phyloP scores from a whole-genome alignment of 1,140 invertebrate genomes.

The Trypoxylus dichotomus region DNA sequence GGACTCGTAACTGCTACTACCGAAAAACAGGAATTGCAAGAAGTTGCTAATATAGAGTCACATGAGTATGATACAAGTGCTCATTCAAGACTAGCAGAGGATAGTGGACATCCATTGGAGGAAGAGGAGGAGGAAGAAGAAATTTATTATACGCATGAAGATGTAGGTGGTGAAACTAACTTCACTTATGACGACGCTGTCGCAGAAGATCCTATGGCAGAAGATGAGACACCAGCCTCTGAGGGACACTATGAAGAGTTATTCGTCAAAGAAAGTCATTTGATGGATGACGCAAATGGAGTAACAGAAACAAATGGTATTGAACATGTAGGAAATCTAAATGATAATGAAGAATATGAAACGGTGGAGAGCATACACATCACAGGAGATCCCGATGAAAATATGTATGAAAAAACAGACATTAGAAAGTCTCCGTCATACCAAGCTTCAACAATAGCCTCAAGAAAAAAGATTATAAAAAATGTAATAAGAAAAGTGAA shows the following conservation, averaged over 20 bases:
- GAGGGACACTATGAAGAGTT: constrained; percentile 16
- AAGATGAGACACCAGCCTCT: neutral
- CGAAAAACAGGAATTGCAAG: neutral
- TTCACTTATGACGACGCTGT: neutral
- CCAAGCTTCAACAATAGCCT: neutral
- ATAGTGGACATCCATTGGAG: neutral
- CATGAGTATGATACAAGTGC: neutral
- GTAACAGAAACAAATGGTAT: constrained; percentile 18
- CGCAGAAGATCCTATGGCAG: neutral
- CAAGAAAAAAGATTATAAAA: constrained; percentile 23
- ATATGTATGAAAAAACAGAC: neutral
- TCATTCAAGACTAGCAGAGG: neutral
- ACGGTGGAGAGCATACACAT: constrained; percentile 39
- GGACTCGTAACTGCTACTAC: neutral
- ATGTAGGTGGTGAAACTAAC: neutral
- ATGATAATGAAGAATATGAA: constrained; percentile 39
- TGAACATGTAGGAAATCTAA: constrained; percentile 17
- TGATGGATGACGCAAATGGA: constrained; percentile 1
- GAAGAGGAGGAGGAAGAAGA: constrained; percentile 29
- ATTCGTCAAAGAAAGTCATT: constrained; percentile 28
- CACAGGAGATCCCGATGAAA: constrained; percentile 35
- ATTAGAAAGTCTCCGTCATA: constrained; percentile 12
- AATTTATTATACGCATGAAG: constrained; percentile 1
- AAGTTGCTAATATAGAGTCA: neutral
- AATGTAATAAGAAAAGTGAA: constrained; percentile 28